Conservation (phyloP, 2,113 vertebrate genomes). For the Lathamus discolor region DNA sequence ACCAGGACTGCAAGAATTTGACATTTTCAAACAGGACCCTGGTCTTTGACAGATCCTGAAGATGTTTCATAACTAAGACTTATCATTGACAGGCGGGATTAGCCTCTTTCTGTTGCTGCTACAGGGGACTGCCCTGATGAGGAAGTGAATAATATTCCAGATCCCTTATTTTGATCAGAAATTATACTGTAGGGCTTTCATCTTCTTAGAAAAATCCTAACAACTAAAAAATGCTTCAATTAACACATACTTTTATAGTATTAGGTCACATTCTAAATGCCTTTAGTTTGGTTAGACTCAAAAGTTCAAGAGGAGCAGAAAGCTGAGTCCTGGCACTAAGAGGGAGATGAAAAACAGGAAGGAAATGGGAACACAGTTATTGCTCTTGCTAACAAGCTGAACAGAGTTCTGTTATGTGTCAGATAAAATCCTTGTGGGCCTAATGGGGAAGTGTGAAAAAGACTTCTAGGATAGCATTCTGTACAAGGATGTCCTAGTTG, state of each 20-base stretch:
- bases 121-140: too few species aligned
- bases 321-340: not conserved
- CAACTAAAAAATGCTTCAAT: not conserved
- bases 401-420: not conserved
- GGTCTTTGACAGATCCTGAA: not conserved
- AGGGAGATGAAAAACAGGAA: not conserved
- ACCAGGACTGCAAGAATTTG: not conserved
- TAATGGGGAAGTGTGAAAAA: not conserved
- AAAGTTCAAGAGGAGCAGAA: not conserved
- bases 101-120: not conserved
- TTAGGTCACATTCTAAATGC: not conserved
- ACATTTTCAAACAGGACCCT: not conserved
- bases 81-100: not conserved
- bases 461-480: not conserved
- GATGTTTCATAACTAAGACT: not conserved
- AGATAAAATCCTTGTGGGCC: not conserved
- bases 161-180: not conserved
- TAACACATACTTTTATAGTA: not conserved
- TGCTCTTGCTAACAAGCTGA: not conserved
- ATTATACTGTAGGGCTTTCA: not conserved
- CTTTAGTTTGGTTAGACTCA: not conserved
- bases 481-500: not conserved
- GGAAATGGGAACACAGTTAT: not conserved
- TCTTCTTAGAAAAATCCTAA: not conserved
- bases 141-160: not conserved